Percentiles rank a stretch among this genome's conserved stretches.
Conservation (phyloP, 2,113 vertebrate genomes). For the Odontesthes bonariensis region DNA sequence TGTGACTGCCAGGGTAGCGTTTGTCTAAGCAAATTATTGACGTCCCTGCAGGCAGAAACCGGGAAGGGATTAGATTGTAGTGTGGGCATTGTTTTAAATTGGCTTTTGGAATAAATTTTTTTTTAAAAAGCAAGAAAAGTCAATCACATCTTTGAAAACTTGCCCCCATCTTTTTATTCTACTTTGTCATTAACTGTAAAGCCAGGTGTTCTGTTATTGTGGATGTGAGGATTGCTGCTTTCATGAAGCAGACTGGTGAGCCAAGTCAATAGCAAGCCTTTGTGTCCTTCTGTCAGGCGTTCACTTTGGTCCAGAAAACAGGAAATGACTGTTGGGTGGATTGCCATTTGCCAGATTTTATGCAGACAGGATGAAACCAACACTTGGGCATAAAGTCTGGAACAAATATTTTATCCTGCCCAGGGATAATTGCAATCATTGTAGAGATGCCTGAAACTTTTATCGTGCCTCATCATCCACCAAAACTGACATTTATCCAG, state of each 20-base stretch:
- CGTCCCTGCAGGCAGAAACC: background rate
- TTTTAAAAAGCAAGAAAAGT: too few relatives aligned
- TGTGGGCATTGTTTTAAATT: background rate
- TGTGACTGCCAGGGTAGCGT: background rate
- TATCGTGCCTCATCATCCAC: too few relatives aligned
- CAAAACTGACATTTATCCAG: too few relatives aligned
- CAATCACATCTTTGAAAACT: background rate
- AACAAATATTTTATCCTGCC: background rate
- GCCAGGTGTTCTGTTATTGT: background rate
- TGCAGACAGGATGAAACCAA: background rate
- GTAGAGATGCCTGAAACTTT: too few relatives aligned
- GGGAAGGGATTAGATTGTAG: constrained; percentile 5
- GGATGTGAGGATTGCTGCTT: background rate
- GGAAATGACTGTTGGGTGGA: background rate
- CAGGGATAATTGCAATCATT: background rate
- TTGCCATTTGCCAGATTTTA: background rate
- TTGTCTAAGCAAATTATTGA: constrained; percentile 3
- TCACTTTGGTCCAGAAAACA: background rate
- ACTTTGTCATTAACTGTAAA: background rate
- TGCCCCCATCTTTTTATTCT: background rate
- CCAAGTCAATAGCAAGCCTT: too few relatives aligned
- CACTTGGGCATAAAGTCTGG: background rate
- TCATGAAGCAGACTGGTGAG: background rate
- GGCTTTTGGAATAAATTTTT: background rate
- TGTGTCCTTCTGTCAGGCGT: background rate